Evolutionary conservation across 1,140 invertebrate species (phyloP).

Genomic region (Drosophila teissieri): DNA sequence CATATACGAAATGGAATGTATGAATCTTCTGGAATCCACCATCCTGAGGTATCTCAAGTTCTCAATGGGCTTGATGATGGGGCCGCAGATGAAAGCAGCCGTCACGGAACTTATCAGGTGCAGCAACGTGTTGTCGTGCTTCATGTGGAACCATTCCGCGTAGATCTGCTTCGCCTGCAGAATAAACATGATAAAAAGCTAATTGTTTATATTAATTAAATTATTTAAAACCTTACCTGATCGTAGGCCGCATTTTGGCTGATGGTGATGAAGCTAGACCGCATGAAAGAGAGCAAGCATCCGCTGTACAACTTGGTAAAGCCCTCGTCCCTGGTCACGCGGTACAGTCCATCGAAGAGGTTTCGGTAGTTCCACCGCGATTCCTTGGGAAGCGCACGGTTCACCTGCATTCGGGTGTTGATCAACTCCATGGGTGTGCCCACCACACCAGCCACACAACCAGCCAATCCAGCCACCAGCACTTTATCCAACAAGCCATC

Average conservation of each 20-base stretch:
- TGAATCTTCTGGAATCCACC: background rate
- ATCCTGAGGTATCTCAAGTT: constrained; percentile 54
- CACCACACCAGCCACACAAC: constrained; percentile 23
- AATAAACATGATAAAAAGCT: background rate
- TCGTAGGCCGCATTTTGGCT: constrained; percentile 63
- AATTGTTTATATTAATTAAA: too few relatives aligned
- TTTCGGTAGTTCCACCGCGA: constrained; percentile 36
- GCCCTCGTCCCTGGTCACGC: constrained; percentile 37
- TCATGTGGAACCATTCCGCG: background rate
- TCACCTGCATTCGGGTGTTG: constrained; percentile 62
- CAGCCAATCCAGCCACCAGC: constrained; percentile 42
- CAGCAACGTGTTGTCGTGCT: constrained; percentile 37
- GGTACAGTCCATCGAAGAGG: constrained; percentile 48
- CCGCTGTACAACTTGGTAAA: constrained; percentile 38
- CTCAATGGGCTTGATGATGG: constrained; percentile 56
- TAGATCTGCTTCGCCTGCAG: constrained; percentile 35
- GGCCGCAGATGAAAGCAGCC: constrained; percentile 39
- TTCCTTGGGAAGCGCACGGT: constrained; percentile 21
- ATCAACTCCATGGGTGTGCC: constrained; percentile 62
- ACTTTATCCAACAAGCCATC: constrained; percentile 25
- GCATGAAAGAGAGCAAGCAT: background rate
- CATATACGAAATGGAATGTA: constrained; percentile 10
- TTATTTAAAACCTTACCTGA: constrained; percentile 36
- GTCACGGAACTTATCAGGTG: constrained; percentile 53
- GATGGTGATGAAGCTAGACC: constrained; percentile 25